Conservation (phyloP, 2,888 invertebrate genomes). For the Carterocephalus palaemon region DNA sequence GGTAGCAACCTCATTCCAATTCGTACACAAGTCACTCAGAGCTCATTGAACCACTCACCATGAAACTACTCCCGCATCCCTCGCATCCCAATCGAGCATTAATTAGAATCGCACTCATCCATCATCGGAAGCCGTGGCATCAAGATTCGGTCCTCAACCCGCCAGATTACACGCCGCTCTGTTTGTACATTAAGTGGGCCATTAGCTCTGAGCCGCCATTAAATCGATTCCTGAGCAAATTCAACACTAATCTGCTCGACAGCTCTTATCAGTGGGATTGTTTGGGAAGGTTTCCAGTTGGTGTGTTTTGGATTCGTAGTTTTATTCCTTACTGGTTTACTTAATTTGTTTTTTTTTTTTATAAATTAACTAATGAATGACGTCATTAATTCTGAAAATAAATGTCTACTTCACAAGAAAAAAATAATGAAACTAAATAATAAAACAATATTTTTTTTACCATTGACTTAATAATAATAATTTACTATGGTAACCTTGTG, state of each 20-base stretch:
- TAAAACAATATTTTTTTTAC: no score
- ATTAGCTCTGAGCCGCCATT: slow-evolving; percentile 53
- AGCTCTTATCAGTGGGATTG: slow-evolving; percentile 17
- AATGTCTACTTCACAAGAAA: no score
- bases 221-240: slow-evolving; percentile 49
- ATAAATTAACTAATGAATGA: no score
- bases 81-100: slow-evolving; percentile 2
- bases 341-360: neutral
- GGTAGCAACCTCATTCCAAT: no score
- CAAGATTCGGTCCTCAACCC: slow-evolving; percentile 39
- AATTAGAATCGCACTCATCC: slow-evolving; percentile 14
- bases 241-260: slow-evolving; percentile 29
- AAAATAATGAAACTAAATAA: no score
- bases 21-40: no score
- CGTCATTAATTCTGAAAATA: no score
- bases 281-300: neutral
- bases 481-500: no score
- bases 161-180: slow-evolving; percentile 50
- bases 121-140: slow-evolving; percentile 13
- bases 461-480: no score
- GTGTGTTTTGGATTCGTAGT: no score
- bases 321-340: neutral
- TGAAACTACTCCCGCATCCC: neutral
- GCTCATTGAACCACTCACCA: no score
- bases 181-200: slow-evolving; percentile 50